Evolutionary conservation across 2,888 invertebrate species (phyloP).

Genomic region (Limnephilus auricula): DNA sequence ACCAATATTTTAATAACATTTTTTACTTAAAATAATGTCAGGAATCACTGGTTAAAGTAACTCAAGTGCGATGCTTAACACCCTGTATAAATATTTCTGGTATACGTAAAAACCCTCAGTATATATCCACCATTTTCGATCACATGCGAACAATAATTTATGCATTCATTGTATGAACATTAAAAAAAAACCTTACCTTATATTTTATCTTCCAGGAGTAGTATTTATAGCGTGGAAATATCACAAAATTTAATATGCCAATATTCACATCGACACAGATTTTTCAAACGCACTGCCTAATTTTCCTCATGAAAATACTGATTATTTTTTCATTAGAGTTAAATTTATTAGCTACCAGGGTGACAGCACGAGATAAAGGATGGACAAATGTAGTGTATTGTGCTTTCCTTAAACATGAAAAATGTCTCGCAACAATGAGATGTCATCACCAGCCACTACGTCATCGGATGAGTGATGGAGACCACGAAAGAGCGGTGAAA

Average conservation of each 20-base stretch:
- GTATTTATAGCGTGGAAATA: background rate
- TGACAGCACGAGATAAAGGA: constrained; percentile 45
- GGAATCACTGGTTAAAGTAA: too few species aligned
- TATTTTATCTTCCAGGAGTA: too few species aligned
- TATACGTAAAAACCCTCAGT: too few species aligned
- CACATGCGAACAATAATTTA: too few species aligned
- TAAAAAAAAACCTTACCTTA: too few species aligned
- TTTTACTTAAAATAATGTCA: too few species aligned
- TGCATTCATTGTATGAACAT: too few species aligned
- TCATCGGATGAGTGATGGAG: constrained; percentile 42
- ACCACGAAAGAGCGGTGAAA: constrained; percentile 35
- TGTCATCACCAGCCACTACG: constrained; percentile 28
- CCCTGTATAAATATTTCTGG: too few species aligned
- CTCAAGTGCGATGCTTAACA: too few species aligned
- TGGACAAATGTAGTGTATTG: constrained; percentile 19
- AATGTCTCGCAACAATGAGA: constrained; percentile 36
- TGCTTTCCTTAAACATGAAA: constrained; percentile 40
- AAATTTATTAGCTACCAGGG: constrained; percentile 42
- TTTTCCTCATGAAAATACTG: background rate
- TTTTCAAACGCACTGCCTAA: background rate
- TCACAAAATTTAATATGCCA: background rate
- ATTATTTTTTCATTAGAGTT: constrained; percentile 46
- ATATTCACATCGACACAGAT: background rate
- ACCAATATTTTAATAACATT: too few species aligned
- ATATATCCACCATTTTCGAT: too few species aligned